phyloP scores from a whole-genome alignment of 2,888 invertebrate genomes.

The Morpho helenor region DNA sequence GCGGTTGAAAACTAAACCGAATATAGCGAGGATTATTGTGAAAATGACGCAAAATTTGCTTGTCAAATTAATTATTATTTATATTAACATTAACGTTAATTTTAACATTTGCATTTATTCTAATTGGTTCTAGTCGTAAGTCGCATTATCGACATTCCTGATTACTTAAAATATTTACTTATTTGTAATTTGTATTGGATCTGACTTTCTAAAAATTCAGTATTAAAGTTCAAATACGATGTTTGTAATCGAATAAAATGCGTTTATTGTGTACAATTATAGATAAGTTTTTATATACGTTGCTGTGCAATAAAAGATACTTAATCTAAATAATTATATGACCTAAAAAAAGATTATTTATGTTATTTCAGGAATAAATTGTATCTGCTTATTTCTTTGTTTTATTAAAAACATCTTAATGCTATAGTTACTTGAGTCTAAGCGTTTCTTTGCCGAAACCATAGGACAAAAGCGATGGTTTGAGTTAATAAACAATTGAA shows the following conservation, averaged over 20 bases:
- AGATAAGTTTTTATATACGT: conserved; percentile 13
- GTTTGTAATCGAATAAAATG: conserved; percentile 19
- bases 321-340: conserved; percentile 18
- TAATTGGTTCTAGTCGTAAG: conserved; percentile 26
- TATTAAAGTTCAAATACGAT: conserved; percentile 9
- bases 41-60: too few relatives aligned
- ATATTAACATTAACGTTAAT: too few relatives aligned
- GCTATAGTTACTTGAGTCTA: too few relatives aligned
- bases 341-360: conserved; percentile 23
- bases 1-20: too few relatives aligned
- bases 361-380: conserved; percentile 24
- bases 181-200: conserved; percentile 7
- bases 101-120: conserved; percentile 16
- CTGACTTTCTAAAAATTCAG: conserved; percentile 10
- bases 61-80: too few relatives aligned
- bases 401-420: not conserved
- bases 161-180: conserved; percentile 1
- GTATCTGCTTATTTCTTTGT: conserved; percentile 22
- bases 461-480: too few relatives aligned
- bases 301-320: conserved; percentile 24
- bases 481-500: too few relatives aligned
- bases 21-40: too few relatives aligned
- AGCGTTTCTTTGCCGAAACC: too few relatives aligned
- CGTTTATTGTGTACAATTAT: conserved; percentile 26
- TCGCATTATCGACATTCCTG: conserved; percentile 21